Evolutionary conservation across 2,888 invertebrate genomes (phyloP), one percentile per base, ranked within the genome.

Genomic region (Amblyjoppa proteus): DNA sequence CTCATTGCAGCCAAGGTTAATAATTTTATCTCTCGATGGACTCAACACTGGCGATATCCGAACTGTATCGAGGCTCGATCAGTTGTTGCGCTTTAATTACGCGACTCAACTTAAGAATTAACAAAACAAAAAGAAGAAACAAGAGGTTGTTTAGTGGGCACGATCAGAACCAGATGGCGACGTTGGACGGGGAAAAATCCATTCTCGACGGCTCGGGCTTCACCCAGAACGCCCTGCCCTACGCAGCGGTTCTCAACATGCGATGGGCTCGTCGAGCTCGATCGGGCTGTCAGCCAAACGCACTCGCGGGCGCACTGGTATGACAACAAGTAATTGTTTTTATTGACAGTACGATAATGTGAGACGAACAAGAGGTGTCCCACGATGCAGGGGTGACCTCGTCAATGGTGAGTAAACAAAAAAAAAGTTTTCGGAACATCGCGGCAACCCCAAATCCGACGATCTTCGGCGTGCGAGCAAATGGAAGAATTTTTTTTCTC

Each of bases 261-360:
- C 28, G 75, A 41, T 25, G 61, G 77, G 76, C 83, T 78, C 73
- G 31, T 31, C 66, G 53, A 51, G 64, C 74, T 70, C 83, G 79
- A 74, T 16, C 70, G 53, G 31, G 69, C 84, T 64, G 53, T 56
- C 75, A 71, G 82, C 83, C 53, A 20, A 64, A 64, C 64, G 34
- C 13, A 16, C 28, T 64, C 64, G 64, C 64, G 76, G 83, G 77
- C 87, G 77, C 87, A 91, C 88, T 89, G 90, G 90, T 89, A 89
- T 90, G 90, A 91, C 90, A 91, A 91, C 90, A 91, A 91, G 87
- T 89, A 89, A 91, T 89, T 92, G 90, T 90, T 92, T 91, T 90
- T 90, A 91, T 90, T 90, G 89, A 89, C 88, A 89, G 86, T 71
- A 85, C 78, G 89, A 91, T 88, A 89, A 92, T 92, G 91, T 91